These are phyloP conservation scores for Poeciliopsis prolifica DNA, from an alignment of 2,113 vertebrate species.

Conservation along the genomic window DNA sequence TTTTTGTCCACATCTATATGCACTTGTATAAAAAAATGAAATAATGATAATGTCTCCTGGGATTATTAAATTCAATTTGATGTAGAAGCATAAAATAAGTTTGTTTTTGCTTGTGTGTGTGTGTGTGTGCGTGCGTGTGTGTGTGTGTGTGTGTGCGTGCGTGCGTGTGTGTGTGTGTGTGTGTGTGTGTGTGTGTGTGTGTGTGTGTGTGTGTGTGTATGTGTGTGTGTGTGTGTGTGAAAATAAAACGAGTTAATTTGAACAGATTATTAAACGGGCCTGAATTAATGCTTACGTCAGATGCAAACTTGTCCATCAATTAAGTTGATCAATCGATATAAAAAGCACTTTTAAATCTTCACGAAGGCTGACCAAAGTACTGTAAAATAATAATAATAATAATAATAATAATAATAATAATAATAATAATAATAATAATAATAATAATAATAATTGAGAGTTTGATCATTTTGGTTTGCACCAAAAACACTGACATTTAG, in stretches of 20 bases:
- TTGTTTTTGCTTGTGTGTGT: background rate
- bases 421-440: too few relatives aligned
- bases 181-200: too few relatives aligned
- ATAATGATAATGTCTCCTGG: background rate
- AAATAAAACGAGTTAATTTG: background rate
- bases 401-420: too few relatives aligned
- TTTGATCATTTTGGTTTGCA: background rate
- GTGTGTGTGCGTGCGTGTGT: background rate
- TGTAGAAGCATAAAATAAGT: background rate
- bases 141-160: too few relatives aligned
- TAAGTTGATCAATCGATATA: background rate
- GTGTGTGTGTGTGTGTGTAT: background rate
- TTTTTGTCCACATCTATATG: constrained; percentile 40
- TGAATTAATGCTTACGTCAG: background rate
- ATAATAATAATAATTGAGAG: too few relatives aligned
- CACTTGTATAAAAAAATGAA: too few relatives aligned
- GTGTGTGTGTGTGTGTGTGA: background rate
- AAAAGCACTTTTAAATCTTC: background rate
- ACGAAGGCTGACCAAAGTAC: background rate
- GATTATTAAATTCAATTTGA: constrained; percentile 65
- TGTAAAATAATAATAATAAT: background rate
- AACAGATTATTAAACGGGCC: background rate
- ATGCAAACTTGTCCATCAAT: background rate
- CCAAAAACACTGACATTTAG: background rate
- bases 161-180: too few relatives aligned